Base-by-base conservation (phyloP, 2,113 vertebrate species). In the Brachyhypopomus gauderio region DNA sequence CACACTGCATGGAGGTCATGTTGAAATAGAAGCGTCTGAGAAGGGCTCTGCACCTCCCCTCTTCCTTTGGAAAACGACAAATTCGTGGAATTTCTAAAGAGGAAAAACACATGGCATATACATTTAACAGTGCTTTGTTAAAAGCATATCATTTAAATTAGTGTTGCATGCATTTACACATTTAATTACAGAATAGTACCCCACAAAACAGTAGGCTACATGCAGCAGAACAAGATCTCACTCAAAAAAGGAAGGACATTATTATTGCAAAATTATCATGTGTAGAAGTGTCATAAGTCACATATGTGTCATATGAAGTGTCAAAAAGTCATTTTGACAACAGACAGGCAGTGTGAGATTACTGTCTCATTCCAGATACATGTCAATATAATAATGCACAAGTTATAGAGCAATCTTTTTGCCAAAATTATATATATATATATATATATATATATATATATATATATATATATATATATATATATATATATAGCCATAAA, bases 1-100 rank as follows among this genome's bases (percentile, higher is more conserved):
- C 94, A 79, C 98, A 99, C 58, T 85, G 87, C 96, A 97, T 96
- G 0, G 94, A 91, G 72, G 87, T 93, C 90, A 98, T 90, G 88
- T 98, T 97, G 88, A 96, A 99, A 90, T 94, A 97, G 0, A 94
- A 98, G 59, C 87, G 82, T 30, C 0, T 85, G 0, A 90, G 22
- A 1, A 90, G 14, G 60, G 77, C 89, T 0, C 93, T 90, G 78
- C 97, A 97, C 0, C 81, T 83, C 17, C 93, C 93, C 38, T 78
- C 86, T 0, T 91, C 89, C 77, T 90, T 90, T 36, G 93, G 91
- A 88, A 95, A 82, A 70, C 96, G 91, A 87, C 97, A 99, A 9
- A 91, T 82, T 75, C 90, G 91, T 12, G 95, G 96, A 70, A 98
- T 92, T 87, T 95, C 98, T 99, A 91, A 12, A 72, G 64, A 75